Conservation (phyloP, 2,113 vertebrate genomes). For the Salvelinus alpinus region DNA sequence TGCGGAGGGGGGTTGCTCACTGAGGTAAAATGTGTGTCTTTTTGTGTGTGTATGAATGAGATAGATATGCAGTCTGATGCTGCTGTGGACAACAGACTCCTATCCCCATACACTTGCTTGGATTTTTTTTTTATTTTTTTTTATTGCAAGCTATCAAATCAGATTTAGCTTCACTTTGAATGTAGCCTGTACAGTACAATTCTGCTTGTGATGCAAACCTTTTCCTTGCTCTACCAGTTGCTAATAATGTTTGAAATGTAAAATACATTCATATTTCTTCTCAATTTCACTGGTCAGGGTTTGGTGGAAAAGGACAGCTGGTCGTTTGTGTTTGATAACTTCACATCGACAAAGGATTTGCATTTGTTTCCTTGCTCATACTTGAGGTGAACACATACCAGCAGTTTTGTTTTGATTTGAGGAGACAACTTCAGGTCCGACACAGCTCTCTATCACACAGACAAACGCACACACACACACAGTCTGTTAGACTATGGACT, state of each 20-base stretch:
- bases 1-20: constrained; percentile 92
- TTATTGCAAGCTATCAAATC: constrained; percentile 30
- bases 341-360: not conserved
- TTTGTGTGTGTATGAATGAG: too few species aligned
- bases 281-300: constrained; percentile 58
- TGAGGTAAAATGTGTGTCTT: constrained; percentile 75
- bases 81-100: not conserved
- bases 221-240: constrained; percentile 19
- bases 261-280: constrained; percentile 13
- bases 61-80: not conserved
- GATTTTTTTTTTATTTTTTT: not conserved
- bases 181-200: not conserved
- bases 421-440: constrained; percentile 66
- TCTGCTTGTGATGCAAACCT: constrained; percentile 12
- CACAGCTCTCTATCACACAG: constrained; percentile 26
- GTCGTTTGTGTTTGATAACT: constrained; percentile 44
- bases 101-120: not conserved
- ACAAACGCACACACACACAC: constrained; percentile 16
- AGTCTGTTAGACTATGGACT: constrained; percentile 23
- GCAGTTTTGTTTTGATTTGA: constrained; percentile 49
- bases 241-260: constrained; percentile 29
- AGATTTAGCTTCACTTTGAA: constrained; percentile 11
- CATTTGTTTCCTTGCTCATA: constrained; percentile 38
- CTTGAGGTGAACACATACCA: constrained; percentile 47
- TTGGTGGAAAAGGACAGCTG: constrained; percentile 62